Evolutionary conservation across 2,888 invertebrate genomes (phyloP).

Genomic region (Euphydryas editha): DNA sequence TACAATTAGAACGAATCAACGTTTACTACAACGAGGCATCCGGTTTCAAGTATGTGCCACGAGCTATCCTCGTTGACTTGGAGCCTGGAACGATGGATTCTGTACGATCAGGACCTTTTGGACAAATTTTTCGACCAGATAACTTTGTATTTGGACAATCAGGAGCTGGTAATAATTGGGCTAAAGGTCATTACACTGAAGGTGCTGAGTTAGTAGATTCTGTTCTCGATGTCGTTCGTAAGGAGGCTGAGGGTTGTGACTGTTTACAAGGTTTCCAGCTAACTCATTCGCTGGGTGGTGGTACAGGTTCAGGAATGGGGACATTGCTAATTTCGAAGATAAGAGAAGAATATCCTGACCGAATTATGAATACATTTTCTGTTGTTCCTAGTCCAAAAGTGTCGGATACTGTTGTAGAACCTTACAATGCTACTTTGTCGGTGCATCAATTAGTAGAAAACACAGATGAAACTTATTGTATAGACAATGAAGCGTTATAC

Average conservation of each 20-base stretch:
- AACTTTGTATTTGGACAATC: conserved; percentile 86
- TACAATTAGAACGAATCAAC: conserved; percentile 89
- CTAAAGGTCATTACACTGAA: conserved; percentile 87
- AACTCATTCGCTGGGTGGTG: conserved; percentile 88
- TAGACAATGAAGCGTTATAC: conserved; percentile 90
- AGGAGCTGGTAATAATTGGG: conserved; percentile 85
- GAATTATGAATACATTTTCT: conserved; percentile 87
- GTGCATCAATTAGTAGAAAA: conserved; percentile 87
- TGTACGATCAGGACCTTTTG: conserved; percentile 85
- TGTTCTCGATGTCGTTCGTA: conserved; percentile 80
- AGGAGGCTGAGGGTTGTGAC: conserved; percentile 87
- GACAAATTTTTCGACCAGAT: conserved; percentile 87
- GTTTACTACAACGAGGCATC: conserved; percentile 89
- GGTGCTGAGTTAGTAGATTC: conserved; percentile 86
- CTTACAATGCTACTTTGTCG: conserved; percentile 88
- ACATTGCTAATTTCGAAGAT: conserved; percentile 87
- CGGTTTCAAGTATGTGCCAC: conserved; percentile 65
- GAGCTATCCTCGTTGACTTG: conserved; percentile 68
- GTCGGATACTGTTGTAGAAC: conserved; percentile 87
- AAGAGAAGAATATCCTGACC: conserved; percentile 88
- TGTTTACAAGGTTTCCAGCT: conserved; percentile 86
- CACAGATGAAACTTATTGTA: conserved; percentile 85
- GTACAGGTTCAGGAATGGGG: conserved; percentile 89
- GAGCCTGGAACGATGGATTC: conserved; percentile 84
- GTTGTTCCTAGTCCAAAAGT: conserved; percentile 89